Base-by-base conservation (phyloP, 92 coral and sea anemone species). In the Phenganax stokvisi region DNA sequence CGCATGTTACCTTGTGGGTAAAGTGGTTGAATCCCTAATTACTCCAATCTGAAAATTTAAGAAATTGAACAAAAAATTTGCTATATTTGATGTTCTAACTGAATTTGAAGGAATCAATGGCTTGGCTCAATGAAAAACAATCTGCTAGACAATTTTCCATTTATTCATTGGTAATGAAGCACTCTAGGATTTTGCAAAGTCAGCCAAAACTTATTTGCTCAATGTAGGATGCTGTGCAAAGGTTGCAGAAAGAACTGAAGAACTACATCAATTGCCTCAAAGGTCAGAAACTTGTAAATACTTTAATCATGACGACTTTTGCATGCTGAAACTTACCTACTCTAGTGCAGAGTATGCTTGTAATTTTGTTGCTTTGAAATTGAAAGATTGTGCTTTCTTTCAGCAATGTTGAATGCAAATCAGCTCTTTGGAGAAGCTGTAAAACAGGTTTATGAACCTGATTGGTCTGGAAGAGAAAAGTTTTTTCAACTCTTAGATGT, bases 401-500 rank as follows among this genome's bases (percentile, higher is more conserved):
- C 72, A 93, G 98, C 97, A 27, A 93, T 91, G 97, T 71, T 93
- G 71, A 77, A 85, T 25, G 96, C 98, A 52, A 91, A 91, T 67
- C 87, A 87, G 64, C 93, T 89, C 37, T 93, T 93, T 80, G 89
- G 93, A 3, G 98, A 93, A 53, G 98, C 98, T 3, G 91, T 93
- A 15, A 93, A 87, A 78, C 93, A 91, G 79, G 98, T 93, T 20
- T 93, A 93, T 79, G 98, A 93, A 71, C 93, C 93, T 7, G 97
- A 91, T 13, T 93, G 98, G 98, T 87, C 96, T 65, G 93, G 93
- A 64, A 83, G 92, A 27, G 97, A 93, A 29, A 87, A 88, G 13
- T 81, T 92, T 30, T 85, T 88, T 63, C 84, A 87, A 57, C 82
- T 89, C 68, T 84, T 93, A 44, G 98, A 93, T 89, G 98, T 93